Percentiles rank a stretch among this genome's conserved stretches.
Evolutionary conservation across 2,888 invertebrate species (phyloP).

Genomic region (Orthonevra nobilis): DNA sequence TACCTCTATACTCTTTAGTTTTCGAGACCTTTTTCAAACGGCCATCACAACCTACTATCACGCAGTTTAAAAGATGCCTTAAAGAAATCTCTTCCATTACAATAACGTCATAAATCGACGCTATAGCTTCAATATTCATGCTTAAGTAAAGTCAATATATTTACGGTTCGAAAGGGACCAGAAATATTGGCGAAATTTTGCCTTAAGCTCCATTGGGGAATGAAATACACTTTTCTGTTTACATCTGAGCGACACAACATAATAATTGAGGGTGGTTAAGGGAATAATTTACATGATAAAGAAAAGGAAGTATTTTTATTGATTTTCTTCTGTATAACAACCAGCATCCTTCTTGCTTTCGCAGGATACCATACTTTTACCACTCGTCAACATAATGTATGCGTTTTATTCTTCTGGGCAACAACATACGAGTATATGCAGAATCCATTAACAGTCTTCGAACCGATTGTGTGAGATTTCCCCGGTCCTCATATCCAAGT

Average conservation of each 20-base stretch:
- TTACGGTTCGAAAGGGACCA: no score
- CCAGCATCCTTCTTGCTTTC: not conserved
- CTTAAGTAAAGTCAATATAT: no score
- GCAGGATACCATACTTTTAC: not conserved
- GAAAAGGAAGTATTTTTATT: not conserved
- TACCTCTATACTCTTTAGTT: no score
- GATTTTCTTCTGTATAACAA: slow-evolving; percentile 4
- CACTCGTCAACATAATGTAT: slow-evolving; percentile 12
- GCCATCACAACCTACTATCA: no score
- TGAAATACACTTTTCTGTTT: slow-evolving; percentile 5
- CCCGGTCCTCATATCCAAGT: not conserved
- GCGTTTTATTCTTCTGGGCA: not conserved
- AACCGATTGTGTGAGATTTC: not conserved
- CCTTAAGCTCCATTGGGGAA: not conserved
- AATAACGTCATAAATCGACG: no score
- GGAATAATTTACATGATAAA: slow-evolving; percentile 11
- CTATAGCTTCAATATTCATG: no score
- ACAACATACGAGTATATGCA: not conserved
- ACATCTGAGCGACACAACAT: slow-evolving; percentile 6
- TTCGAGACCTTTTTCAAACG: no score
- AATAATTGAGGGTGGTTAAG: slow-evolving; percentile 5
- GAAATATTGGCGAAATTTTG: no score
- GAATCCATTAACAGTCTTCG: slow-evolving; percentile 12
- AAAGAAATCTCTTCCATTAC: no score
- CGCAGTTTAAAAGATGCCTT: no score